Base-by-base conservation (phyloP, 1,140 invertebrate species). In the Oryctes rhinoceros region DNA sequence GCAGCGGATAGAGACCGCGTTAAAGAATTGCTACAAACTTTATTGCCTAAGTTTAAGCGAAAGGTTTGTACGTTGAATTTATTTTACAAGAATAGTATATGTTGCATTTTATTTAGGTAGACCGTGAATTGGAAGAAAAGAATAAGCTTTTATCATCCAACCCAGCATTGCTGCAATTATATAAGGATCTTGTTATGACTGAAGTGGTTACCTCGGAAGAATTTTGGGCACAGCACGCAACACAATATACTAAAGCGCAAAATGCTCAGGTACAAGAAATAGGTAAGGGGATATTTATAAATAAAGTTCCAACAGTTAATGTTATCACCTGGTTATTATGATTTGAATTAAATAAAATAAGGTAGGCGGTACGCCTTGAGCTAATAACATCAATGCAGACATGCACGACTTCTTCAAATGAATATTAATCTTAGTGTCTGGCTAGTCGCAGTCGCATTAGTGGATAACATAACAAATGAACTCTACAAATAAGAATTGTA, bases 191-290 rank as follows among this genome's bases (percentile, higher is more conserved):
- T 83, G 98, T 99, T 37, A 97, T 97, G 83, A 96, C 95, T 76
- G 93, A 97, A 88, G 95, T 99, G 13, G 93, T 99, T 82, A 94
- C 95, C 71, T 94, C 97, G 81, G 98, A 99, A 86, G 97, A 99
- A 89, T 99, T 99, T 90, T 99, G 98, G 98, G 91, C 93, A 47
- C 94, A 96, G 82, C 94, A 97, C 88, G 96, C 95, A 53, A 88
- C 91, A 20, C 91, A 94, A 83, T 94, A 96, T 87, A 93, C 93
- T 0, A 91, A 94, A 82, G 92, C 93, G 80, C 93, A 93, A 85
- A 92, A 92, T 85, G 90, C 89, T 83, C 89, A 90, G 81, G 92
- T 92, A 82, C 96, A 97, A 88, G 94, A 96, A 85, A 95, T 96
- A 83, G 96, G 96, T 90, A 89, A 89, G 87, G 24, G 24, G 3